Evolutionary conservation across 2,888 invertebrate species (phyloP).

Genomic region (Vandiemenella viatica): DNA sequence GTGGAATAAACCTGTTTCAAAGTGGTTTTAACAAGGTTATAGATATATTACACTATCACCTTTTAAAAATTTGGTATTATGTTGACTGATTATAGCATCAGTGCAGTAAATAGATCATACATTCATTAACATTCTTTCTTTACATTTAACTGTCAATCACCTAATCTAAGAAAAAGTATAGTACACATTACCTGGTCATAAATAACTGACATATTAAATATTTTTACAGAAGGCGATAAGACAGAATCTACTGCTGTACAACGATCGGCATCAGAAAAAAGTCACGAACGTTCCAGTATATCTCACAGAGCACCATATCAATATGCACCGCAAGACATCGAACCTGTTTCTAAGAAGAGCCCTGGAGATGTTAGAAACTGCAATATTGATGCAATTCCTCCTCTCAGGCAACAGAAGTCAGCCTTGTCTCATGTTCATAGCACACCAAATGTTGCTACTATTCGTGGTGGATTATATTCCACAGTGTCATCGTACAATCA

Average conservation of each 20-base stretch:
- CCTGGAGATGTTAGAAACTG: neutral
- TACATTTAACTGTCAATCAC: neutral
- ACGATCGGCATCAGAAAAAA: slow-evolving; percentile 39
- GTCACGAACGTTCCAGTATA: slow-evolving; percentile 32
- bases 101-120: too few relatives aligned
- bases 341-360: neutral
- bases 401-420: slow-evolving; percentile 29
- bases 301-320: slow-evolving; percentile 4
- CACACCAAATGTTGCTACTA: slow-evolving; percentile 42
- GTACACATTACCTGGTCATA: neutral
- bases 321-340: slow-evolving; percentile 18
- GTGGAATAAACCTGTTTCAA: too few relatives aligned
- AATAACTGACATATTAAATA: slow-evolving; percentile 10
- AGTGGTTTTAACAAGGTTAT: too few relatives aligned
- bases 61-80: too few relatives aligned
- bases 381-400: slow-evolving; percentile 16
- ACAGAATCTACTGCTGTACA: slow-evolving; percentile 28
- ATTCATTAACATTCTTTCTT: too few relatives aligned
- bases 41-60: too few relatives aligned
- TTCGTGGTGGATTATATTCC: slow-evolving; percentile 15
- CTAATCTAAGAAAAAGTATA: slow-evolving; percentile 1
- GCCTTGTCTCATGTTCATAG: slow-evolving; percentile 37
- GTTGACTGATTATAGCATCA: too few relatives aligned
- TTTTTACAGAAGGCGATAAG: slow-evolving; percentile 25
- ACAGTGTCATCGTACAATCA: neutral